These are phyloP conservation scores for Mystacornis crossleyi DNA, from an alignment of 2,113 vertebrate species.

Conservation along the genomic window DNA sequence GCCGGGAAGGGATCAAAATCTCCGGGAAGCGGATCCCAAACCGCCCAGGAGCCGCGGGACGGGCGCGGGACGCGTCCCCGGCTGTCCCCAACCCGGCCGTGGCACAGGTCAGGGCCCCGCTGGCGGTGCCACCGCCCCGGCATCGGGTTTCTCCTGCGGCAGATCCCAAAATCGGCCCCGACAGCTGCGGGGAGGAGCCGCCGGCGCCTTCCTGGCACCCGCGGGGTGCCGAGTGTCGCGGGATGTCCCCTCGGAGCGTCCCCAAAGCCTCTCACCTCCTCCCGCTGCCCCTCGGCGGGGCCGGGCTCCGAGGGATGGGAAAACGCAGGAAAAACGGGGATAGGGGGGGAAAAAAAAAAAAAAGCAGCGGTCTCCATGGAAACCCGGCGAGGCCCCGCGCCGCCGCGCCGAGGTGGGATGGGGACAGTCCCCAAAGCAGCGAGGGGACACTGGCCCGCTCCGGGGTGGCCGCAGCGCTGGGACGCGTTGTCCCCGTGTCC, in stretches of 20 bases:
- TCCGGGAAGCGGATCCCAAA: accelerated
- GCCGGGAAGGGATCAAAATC: background rate
- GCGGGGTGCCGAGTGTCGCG: background rate
- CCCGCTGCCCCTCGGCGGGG: background rate
- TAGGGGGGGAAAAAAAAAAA: background rate
- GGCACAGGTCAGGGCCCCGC: background rate
- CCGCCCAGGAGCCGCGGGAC: accelerated
- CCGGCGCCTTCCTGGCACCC: background rate
- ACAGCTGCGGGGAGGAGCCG: background rate
- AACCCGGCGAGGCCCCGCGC: background rate
- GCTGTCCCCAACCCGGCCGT: background rate
- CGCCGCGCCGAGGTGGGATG: background rate
- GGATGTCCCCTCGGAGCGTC: background rate
- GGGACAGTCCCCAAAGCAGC: background rate
- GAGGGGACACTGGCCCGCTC: background rate
- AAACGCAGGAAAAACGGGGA: background rate
- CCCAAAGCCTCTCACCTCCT: background rate
- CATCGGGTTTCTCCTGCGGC: conserved; percentile 7
- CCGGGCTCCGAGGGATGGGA: background rate
- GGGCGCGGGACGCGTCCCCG: background rate
- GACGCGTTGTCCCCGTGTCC: accelerated
- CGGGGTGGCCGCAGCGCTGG: accelerated
- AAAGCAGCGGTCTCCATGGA: conserved; percentile 33
- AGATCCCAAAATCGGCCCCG: background rate
- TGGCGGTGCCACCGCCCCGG: background rate